Evolutionary conservation across 2,888 invertebrate species (phyloP).

Genomic region (Pristionchus japonicus): DNA sequence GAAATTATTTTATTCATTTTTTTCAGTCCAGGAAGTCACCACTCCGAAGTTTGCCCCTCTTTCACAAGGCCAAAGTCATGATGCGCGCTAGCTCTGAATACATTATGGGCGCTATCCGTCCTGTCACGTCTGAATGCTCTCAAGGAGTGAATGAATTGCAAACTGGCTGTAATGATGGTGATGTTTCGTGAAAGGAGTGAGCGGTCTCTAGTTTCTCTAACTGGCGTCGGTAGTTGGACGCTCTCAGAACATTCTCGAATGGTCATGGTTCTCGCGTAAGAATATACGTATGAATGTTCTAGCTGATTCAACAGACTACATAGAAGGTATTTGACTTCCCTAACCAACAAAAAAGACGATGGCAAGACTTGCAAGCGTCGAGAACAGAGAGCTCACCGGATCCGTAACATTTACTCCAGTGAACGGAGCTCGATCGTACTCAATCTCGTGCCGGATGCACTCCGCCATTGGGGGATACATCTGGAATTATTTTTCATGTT

Average conservation of each 20-base stretch:
- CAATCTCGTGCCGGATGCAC: slow-evolving; percentile 47
- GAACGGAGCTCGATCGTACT: background rate
- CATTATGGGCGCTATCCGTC: background rate
- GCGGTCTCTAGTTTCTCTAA: background rate
- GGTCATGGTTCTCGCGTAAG: no score
- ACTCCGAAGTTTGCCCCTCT: background rate
- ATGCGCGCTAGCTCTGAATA: background rate
- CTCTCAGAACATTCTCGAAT: no score
- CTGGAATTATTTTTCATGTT: no score
- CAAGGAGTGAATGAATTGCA: background rate
- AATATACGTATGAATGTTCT: no score
- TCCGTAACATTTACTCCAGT: slow-evolving; percentile 12
- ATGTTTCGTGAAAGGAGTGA: background rate
- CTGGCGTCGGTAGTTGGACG: no score
- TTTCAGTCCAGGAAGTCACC: background rate
- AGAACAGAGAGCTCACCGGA: background rate
- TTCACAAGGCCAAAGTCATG: background rate
- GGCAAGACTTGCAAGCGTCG: no score
- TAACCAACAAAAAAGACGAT: no score
- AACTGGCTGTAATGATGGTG: background rate
- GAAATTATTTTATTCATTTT: slow-evolving; percentile 7
- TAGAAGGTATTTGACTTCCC: no score
- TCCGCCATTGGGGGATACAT: slow-evolving; percentile 59
- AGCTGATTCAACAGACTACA: no score
- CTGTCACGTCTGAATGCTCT: background rate